Evolutionary conservation across 2,797 vertebrate genomes (phyloP), one percentile per base, ranked within the genome.

Genomic region (Myotis daubentonii): DNA sequence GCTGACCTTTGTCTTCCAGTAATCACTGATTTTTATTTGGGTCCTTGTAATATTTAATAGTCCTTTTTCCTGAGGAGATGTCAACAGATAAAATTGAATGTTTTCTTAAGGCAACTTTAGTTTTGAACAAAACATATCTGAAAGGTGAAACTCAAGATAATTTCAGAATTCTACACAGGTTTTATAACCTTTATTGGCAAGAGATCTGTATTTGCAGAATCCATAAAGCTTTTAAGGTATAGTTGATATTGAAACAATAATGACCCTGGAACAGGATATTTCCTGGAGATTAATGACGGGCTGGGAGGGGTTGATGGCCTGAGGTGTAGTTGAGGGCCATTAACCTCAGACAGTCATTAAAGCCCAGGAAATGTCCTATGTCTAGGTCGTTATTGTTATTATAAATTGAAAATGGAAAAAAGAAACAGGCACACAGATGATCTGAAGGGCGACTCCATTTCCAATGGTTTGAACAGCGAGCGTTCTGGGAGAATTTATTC

Each of bases 361-460:
- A 97, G 95, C 86, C 95, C 97, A 97, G 97, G 97, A 97, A 97
- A 97, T 97, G 96, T 97, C 96, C 97, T 97, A 96, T 95, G 96
- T 97, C 97, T 97, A 96, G 95, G 97, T 97, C 96, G 78, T 97
- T 97, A 97, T 97, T 97, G 97, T 97, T 97, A 97, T 97, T 97
- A 97, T 96, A 97, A 97, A 97, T 97, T 97, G 97, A 97, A 96
- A 96, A 96, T 97, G 95, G 95, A 97, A 95, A 97, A 97, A 97
- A 97, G 96, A 97, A 97, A 95, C 96, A 97, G 95, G 87, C 96
- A 83, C 95, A 95, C 92, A 93, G 95, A 97, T 96, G 92, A 94
- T 97, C 91, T 94, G 95, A 95, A 97, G 96, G 96, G 90, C 19
- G 81, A 96, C 90, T 97, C 96, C 94, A 95, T 96, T 97, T 97